phyloP scores from a whole-genome alignment of 2,888 invertebrate species.

The Parnassius mnemosyne region DNA sequence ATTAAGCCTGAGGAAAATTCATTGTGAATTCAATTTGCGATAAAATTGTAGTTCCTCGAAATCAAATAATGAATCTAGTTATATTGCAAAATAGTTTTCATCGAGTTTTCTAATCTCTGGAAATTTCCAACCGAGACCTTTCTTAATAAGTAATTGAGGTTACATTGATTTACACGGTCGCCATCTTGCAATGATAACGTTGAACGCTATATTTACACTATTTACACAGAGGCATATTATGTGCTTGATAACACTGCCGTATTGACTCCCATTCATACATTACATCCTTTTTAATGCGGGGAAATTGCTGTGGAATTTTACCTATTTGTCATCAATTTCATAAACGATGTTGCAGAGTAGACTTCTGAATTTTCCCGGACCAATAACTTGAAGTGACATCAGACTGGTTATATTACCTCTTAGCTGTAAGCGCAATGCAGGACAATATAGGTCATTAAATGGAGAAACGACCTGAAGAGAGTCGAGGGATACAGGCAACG shows the following conservation, averaged over 20 bases:
- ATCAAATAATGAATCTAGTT: neutral
- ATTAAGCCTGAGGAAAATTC: too few species aligned
- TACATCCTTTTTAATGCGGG: slow-evolving; percentile 17
- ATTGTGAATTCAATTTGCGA: too few species aligned
- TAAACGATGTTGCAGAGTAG: too few species aligned
- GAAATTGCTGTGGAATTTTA: slow-evolving; percentile 17
- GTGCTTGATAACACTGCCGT: slow-evolving; percentile 21
- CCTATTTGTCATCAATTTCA: too few species aligned
- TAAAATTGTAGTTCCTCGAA: too few species aligned
- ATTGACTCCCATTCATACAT: slow-evolving; percentile 27
- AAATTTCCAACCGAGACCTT: slow-evolving; percentile 71
- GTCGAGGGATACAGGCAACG: too few species aligned
- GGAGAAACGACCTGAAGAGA: too few species aligned
- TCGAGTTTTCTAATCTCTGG: slow-evolving; percentile 47
- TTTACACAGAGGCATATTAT: slow-evolving; percentile 54
- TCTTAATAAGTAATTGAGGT: slow-evolving; percentile 75
- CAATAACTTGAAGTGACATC: too few species aligned
- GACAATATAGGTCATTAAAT: too few species aligned
- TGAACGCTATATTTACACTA: slow-evolving; percentile 64
- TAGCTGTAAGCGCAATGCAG: too few species aligned
- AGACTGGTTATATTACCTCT: too few species aligned
- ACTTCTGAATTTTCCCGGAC: too few species aligned
- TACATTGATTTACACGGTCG: slow-evolving; percentile 72
- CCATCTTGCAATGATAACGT: slow-evolving; percentile 65
- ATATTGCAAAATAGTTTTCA: slow-evolving; percentile 18